Percentiles rank a stretch among this genome's conserved stretches.
phyloP scores from a whole-genome alignment of 2,888 invertebrate genomes.

The Synergus itoensis region DNA sequence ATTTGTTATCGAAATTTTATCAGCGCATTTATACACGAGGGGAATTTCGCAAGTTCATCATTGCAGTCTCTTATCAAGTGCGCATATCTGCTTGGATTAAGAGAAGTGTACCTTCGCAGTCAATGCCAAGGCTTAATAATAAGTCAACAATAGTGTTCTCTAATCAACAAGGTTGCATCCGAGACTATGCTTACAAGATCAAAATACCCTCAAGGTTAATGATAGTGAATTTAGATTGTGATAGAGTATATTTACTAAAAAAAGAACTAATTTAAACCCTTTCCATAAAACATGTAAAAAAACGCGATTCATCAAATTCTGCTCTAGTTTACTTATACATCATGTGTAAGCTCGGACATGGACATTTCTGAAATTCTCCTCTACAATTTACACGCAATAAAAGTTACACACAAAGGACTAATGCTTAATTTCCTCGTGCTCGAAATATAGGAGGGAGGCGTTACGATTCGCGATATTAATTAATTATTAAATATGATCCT shows the following conservation, averaged over 20 bases:
- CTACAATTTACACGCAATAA: background rate
- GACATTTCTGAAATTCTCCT: background rate
- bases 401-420: too few species aligned
- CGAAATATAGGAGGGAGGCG: too few species aligned
- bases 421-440: too few species aligned
- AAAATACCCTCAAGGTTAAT: background rate
- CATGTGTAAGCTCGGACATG: background rate
- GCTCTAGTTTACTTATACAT: background rate
- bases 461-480: too few species aligned
- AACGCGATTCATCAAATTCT: background rate
- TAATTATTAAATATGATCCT: background rate
- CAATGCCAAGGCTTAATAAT: conserved; percentile 55
- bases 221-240: background rate
- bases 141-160: conserved; percentile 30
- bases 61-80: conserved; percentile 31
- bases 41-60: conserved; percentile 36
- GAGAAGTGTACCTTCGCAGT: conserved; percentile 46
- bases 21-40: conserved; percentile 22
- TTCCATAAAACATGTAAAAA: background rate
- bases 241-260: background rate
- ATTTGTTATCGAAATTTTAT: conserved; percentile 40
- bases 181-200: background rate
- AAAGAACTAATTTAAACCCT: background rate
- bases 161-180: conserved; percentile 32
- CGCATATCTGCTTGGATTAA: conserved; percentile 20